Base-by-base conservation (phyloP, 2,888 invertebrate species). In the Hypolimnas misippus region DNA sequence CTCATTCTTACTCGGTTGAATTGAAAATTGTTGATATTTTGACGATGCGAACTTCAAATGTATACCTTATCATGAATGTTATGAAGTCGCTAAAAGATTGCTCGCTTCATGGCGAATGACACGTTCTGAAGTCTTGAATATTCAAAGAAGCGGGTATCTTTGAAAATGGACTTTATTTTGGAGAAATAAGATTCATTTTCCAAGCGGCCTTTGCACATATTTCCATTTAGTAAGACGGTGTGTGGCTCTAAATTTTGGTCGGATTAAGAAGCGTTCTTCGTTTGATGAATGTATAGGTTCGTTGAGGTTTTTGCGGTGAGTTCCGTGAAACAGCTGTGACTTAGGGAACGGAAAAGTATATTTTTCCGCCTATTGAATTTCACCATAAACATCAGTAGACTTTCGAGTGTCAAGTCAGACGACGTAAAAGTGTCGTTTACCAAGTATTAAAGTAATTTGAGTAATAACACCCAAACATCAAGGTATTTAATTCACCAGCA, bases 21-120 rank as follows among this genome's bases (percentile, higher is more conserved):
- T 80, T 81, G 81, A 85, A 86, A 83, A 85, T 84, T 87, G 87
- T 87, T 87, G 82, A 86, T 87, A 81, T 82, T 46, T 84, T 81
- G 78, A 77, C 74, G 78, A 83, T 73, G 78, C 77, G 78, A 82
- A 73, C 77, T 78, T 76, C 80, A 77, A 89, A 87, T 84, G 75
- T 90, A 81, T 77, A 83, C 89, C 87, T 82, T 89, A 87, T 81
- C 74, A 71, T 76, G 76, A 81, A 80, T 73, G 77, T 72, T 73
- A 78, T 85, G 79, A 76, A 83, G 87, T 87, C 80, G 83, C 81
- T 85, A 86, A 85, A 81, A 79, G 81, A 78, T 80, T 81, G 83
- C 75, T 74, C 71, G 73, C 74, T 71, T 78, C 77, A 79, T 79
- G 77, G 78, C 79, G 77, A 81, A 82, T 82, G 83, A 82, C 81